Conservation (phyloP, 2,113 vertebrate species). For the Sturnira hondurensis region DNA sequence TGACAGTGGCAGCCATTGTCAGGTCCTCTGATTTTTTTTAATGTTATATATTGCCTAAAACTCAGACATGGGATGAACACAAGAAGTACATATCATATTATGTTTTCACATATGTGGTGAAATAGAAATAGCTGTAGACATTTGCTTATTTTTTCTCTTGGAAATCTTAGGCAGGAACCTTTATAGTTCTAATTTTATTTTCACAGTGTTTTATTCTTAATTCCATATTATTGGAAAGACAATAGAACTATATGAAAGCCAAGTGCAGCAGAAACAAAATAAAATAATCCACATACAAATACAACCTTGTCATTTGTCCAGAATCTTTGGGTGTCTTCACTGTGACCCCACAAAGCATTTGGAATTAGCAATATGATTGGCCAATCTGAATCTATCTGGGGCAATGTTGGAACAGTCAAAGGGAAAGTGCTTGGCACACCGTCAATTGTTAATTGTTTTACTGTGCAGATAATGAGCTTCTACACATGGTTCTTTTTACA, state of each 20-base stretch:
- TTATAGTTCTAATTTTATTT: not conserved
- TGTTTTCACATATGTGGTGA: not conserved
- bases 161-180: not conserved
- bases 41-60: not conserved
- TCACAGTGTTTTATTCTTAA: not conserved
- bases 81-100: not conserved
- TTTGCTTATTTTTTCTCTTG: not conserved
- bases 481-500: constrained; percentile 21
- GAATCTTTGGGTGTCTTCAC: not conserved
- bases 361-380: not conserved
- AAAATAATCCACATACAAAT: not conserved
- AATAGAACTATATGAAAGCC: not conserved
- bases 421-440: not conserved
- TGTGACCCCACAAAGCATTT: not conserved
- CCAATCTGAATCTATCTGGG: not conserved
- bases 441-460: constrained; percentile 50
- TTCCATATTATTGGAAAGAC: not conserved
- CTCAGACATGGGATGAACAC: not conserved
- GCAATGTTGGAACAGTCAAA: not conserved
- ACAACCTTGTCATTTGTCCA: not conserved
- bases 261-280: not conserved
- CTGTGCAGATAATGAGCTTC: constrained; percentile 43
- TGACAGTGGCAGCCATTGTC: not conserved
- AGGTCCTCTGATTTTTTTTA: not conserved
- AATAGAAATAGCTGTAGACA: not conserved